Percentiles rank a stretch among this genome's conserved stretches.
Conservation (phyloP, 2,888 invertebrate genomes). For the Willowsia nigromaculata region DNA sequence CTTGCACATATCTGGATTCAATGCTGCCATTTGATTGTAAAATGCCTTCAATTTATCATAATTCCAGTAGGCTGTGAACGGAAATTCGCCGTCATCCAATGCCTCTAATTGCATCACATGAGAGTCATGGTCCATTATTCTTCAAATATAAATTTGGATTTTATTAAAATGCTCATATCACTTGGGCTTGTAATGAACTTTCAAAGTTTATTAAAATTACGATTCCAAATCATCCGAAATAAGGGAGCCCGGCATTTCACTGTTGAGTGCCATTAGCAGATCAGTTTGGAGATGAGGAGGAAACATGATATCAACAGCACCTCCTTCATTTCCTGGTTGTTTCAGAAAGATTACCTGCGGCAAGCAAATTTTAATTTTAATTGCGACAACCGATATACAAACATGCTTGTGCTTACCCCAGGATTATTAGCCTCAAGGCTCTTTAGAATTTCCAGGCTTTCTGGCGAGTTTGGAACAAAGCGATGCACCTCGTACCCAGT, state of each 20-base stretch:
- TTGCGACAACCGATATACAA: not conserved
- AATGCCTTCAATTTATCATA: not conserved
- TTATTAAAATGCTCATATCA: not conserved
- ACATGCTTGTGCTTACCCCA: constrained; percentile 6
- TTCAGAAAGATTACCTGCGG: constrained; percentile 21
- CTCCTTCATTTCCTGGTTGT: not conserved
- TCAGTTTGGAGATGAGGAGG: constrained; percentile 52
- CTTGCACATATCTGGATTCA: not conserved
- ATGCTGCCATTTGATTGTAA: not conserved
- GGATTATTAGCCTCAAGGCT: constrained; percentile 3
- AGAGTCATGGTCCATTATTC: constrained; percentile 21
- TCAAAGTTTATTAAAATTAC: not conserved
- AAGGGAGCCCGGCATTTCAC: not conserved
- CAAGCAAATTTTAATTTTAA: not conserved
- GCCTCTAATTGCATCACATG: not conserved
- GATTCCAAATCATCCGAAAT: constrained; percentile 19
- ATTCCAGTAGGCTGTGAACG: not conserved
- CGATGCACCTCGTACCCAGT: constrained; percentile 22
- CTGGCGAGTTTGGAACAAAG: constrained; percentile 8
- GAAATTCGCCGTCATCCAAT: not conserved
- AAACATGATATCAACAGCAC: not conserved
- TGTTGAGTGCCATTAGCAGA: not conserved
- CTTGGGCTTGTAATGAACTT: not conserved
- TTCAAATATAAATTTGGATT: not conserved
- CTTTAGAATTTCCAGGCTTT: not conserved